Conservation (phyloP, 2,113 vertebrate genomes). For the Crocuta crocuta region DNA sequence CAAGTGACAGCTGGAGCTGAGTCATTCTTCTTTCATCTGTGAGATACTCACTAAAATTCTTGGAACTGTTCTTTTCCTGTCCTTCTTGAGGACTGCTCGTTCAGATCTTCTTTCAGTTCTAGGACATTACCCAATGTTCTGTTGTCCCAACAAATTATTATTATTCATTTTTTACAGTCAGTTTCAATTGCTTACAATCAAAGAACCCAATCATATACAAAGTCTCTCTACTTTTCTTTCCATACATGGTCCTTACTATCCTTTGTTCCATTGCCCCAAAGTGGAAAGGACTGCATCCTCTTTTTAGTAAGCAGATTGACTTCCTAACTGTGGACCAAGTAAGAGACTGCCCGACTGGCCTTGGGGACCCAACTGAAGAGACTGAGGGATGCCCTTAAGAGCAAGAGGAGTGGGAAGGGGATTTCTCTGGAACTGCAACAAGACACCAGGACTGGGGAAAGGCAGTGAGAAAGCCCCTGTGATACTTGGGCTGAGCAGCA, state of each 20-base stretch:
- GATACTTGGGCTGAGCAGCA: not conserved
- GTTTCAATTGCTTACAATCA: not conserved
- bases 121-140: conserved; percentile 2
- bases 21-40: conserved; percentile 4
- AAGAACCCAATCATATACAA: not conserved
- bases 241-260: not conserved
- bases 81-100: conserved; percentile 4
- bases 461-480: not conserved
- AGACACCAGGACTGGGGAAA: not conserved
- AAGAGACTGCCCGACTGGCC: not conserved
- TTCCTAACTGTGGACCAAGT: not conserved
- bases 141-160: not conserved
- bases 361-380: not conserved
- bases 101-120: conserved; percentile 40
- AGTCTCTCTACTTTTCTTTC: not conserved
- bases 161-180: conserved; percentile 49
- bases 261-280: not conserved
- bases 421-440: not conserved
- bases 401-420: not conserved
- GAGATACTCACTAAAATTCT: conserved; percentile 45
- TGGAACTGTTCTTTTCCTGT: not conserved
- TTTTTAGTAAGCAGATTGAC: not conserved
- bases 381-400: not conserved
- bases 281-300: not conserved
- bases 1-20: not conserved